These are phyloP conservation scores for Chrysotoxum bicinctum DNA, from an alignment of 2,888 invertebrate genomes.

Conservation along the genomic window DNA sequence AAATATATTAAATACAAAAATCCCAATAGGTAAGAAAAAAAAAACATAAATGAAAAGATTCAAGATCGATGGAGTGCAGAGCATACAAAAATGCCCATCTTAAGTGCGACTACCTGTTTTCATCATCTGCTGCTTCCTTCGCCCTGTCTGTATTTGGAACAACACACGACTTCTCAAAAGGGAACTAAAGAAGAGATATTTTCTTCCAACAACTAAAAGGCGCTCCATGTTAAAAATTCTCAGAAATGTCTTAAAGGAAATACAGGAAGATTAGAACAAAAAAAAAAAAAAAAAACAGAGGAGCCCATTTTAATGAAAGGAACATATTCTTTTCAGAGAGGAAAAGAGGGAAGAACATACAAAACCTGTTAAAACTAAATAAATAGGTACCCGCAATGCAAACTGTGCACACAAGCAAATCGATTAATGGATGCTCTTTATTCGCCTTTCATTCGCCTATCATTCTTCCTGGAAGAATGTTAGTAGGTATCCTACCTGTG, in stretches of 20 bases:
- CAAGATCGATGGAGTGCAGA: conserved; percentile 4
- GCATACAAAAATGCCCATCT: conserved; percentile 50
- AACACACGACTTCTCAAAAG: conserved; percentile 28
- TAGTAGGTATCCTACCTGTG: neutral
- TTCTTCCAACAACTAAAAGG: conserved; percentile 26
- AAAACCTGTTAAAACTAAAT: conserved; percentile 45
- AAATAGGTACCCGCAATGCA: neutral
- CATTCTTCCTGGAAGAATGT: neutral
- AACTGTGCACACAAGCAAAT: conserved; percentile 55
- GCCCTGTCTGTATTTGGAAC: conserved; percentile 44
- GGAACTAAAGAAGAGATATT: neutral
- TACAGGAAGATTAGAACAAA: conserved; percentile 31
- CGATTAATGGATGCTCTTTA: conserved; percentile 52
- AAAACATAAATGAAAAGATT: conserved; percentile 17
- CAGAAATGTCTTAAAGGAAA: conserved; percentile 57
- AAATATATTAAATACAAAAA: conserved; percentile 25
- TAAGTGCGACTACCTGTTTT: conserved; percentile 68
- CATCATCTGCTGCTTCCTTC: conserved; percentile 38
- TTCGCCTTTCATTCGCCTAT: neutral
- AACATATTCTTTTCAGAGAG: conserved; percentile 21
- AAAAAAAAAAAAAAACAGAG: neutral
- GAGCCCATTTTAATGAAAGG: conserved; percentile 54
- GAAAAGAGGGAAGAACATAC: neutral
- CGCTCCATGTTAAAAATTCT: conserved; percentile 56
- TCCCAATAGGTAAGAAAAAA: neutral